phyloP scores from a whole-genome alignment of 2,797 vertebrate species.

The Pyrrhura leucotis region DNA sequence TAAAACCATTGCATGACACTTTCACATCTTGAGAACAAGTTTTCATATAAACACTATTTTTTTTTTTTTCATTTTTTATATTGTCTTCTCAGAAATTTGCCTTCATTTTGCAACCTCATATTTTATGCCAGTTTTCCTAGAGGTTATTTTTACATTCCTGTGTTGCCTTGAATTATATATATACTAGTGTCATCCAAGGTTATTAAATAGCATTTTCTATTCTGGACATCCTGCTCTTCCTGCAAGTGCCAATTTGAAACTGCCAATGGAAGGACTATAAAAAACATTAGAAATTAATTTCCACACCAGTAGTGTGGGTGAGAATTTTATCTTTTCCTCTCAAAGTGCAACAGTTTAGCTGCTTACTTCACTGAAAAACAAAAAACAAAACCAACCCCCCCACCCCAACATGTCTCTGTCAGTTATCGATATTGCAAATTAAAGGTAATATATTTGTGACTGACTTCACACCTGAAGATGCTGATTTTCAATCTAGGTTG shows the following conservation, averaged over 20 bases:
- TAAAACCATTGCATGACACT: not conserved
- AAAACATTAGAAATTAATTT: not conserved
- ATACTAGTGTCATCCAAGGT: not conserved
- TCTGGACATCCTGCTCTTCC: not conserved
- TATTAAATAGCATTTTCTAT: constrained; percentile 7
- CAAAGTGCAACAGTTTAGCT: not conserved
- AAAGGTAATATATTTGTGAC: not conserved
- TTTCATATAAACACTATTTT: not conserved
- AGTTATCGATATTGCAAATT: not conserved
- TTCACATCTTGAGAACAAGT: not conserved
- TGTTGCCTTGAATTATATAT: not conserved
- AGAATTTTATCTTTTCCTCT: not conserved
- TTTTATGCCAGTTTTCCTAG: not conserved
- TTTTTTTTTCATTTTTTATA: not conserved
- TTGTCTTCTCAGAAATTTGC: not conserved
- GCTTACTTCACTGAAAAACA: not conserved
- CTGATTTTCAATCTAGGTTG: not conserved
- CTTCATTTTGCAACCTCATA: not conserved
- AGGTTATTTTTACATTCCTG: not conserved
- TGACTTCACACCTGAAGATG: not conserved
- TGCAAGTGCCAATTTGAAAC: constrained; percentile 1
- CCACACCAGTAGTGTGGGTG: not conserved
- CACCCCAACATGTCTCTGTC: not conserved
- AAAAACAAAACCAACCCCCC: not conserved
- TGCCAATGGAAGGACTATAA: not conserved